Percentiles rank a stretch among this genome's conserved stretches.
These are phyloP conservation scores for Conger conger DNA, from an alignment of 2,113 vertebrate genomes.

Conservation along the genomic window DNA sequence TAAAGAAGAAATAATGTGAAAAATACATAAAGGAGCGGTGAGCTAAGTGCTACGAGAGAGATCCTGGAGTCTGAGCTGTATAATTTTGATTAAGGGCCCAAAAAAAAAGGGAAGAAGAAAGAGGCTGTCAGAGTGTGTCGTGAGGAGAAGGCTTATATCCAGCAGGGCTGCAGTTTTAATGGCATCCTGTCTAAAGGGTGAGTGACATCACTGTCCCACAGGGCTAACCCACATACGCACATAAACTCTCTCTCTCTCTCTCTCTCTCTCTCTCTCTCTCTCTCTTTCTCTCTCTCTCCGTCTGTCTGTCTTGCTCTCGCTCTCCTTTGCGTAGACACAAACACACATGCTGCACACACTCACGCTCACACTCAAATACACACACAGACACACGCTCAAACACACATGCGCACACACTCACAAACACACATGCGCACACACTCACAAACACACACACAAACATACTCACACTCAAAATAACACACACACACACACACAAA, in stretches of 20 bases:
- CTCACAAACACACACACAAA: slow-evolving; percentile 1
- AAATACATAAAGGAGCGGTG: background rate
- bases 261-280: background rate
- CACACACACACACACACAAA: background rate
- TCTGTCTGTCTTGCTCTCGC: background rate
- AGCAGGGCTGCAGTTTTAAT: slow-evolving; percentile 8
- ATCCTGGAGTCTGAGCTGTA: background rate
- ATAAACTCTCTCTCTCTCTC: background rate
- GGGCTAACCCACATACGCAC: slow-evolving; percentile 11
- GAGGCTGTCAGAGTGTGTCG: background rate
- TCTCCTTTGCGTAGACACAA: background rate
- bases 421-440: background rate
- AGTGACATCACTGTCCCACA: background rate
- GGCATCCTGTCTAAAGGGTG: background rate
- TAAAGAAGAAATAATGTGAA: background rate
- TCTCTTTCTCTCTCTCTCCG: background rate
- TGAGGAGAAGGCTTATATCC: slow-evolving; percentile 22
- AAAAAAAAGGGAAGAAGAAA: background rate
- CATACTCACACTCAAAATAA: slow-evolving; percentile 7
- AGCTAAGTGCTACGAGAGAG: slow-evolving; percentile 8
- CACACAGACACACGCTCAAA: slow-evolving; percentile 19
- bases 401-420: background rate
- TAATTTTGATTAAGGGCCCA: slow-evolving; percentile 9
- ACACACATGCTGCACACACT: slow-evolving; percentile 25
- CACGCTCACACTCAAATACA: background rate